Evolutionary conservation across 2,888 invertebrate species (phyloP).

Genomic region (Xestia ashworthii): DNA sequence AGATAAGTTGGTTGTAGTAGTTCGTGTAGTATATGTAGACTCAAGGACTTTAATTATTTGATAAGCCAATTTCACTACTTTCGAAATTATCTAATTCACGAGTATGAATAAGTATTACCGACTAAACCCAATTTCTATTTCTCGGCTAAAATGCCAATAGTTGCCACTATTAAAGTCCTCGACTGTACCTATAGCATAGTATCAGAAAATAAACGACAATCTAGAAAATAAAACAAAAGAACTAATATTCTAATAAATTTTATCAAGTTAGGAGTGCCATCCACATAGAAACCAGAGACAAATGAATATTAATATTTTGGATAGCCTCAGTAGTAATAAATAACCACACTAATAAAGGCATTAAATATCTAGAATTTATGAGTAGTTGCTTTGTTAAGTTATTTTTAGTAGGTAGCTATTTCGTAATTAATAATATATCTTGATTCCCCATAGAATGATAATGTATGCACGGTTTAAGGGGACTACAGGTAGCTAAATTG

Average conservation of each 20-base stretch:
- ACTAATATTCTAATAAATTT: not conserved
- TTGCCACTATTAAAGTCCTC: no score
- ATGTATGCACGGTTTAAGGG: not conserved
- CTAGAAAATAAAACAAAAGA: not conserved
- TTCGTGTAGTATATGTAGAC: no score
- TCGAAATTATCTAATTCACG: no score
- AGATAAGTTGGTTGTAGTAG: not conserved
- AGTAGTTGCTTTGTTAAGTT: not conserved
- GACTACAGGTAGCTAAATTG: no score
- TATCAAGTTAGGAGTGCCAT: not conserved
- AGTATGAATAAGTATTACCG: no score
- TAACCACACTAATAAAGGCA: constrained; percentile 3
- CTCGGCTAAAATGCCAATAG: no score
- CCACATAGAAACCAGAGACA: not conserved
- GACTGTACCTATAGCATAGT: no score
- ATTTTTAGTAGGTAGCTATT: not conserved
- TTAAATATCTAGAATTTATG: constrained; percentile 32
- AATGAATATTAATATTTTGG: constrained; percentile 16
- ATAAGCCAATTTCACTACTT: no score
- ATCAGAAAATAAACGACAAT: not conserved
- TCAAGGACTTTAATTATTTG: no score
- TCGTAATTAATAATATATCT: not conserved
- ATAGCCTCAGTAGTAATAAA: constrained; percentile 8
- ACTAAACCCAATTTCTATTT: no score
- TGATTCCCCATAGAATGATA: not conserved